Evolutionary conservation across 2,113 vertebrate species (phyloP).

Genomic region (Antennarius striatus): DNA sequence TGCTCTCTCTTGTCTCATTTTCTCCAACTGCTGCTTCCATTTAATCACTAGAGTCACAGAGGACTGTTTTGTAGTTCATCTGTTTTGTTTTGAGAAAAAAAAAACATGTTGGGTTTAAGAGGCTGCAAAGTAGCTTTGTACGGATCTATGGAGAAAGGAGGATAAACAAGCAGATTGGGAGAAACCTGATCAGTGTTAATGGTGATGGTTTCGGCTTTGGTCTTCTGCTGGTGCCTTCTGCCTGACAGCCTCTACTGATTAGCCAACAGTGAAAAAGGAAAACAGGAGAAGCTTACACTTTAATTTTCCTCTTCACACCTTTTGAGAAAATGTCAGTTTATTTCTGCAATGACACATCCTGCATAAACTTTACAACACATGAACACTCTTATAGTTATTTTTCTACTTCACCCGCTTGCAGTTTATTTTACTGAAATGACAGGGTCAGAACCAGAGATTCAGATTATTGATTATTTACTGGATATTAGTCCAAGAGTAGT

Average conservation of each 20-base stretch:
- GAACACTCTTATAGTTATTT: too few species aligned
- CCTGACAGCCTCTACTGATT: constrained; percentile 58
- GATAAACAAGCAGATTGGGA: constrained; percentile 76
- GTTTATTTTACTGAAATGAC: background rate
- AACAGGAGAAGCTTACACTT: background rate
- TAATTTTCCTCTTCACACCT: constrained; percentile 2
- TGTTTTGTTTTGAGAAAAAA: constrained; percentile 54
- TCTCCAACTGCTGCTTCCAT: constrained; percentile 53
- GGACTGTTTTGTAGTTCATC: constrained; percentile 56
- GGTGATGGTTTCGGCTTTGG: constrained; percentile 63
- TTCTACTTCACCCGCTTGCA: too few species aligned
- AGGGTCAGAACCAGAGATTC: constrained; percentile 4
- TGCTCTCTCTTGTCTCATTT: constrained; percentile 41
- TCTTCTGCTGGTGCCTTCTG: constrained; percentile 56
- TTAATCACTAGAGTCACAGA: constrained; percentile 70
- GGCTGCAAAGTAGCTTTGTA: constrained; percentile 72
- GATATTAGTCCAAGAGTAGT: constrained; percentile 4
- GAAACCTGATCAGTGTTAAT: constrained; percentile 76
- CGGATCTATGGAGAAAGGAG: constrained; percentile 66
- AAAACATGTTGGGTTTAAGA: constrained; percentile 66
- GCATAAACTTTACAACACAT: background rate
- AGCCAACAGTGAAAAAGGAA: constrained; percentile 29
- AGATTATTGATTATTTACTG: constrained; percentile 27
- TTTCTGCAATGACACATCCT: constrained; percentile 5
- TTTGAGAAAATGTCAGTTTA: constrained; percentile 9